Base-by-base conservation (phyloP, 2,113 vertebrate species). In the Ivindomyrus marchei region DNA sequence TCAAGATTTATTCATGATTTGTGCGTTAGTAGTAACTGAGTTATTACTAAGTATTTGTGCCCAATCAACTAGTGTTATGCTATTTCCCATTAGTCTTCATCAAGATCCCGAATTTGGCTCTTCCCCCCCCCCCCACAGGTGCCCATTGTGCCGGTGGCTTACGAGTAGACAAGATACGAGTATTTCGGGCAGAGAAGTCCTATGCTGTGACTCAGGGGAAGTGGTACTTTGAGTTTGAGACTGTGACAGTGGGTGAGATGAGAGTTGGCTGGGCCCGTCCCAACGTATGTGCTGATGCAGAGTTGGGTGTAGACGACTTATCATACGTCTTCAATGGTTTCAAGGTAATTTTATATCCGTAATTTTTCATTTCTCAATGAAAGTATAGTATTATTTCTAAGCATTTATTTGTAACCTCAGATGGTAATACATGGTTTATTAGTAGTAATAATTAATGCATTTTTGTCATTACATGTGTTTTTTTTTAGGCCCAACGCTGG, bases 221-320 rank as follows among this genome's bases (percentile, higher is more conserved):
- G 90, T 98, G 98, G 97, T 98, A 98, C 94, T 98, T 98, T 88
- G 97, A 98, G 92, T 98, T 98, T 56, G 97, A 98, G 92, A 97
- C 96, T 0, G 96, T 97, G 88, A 98, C 97, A 1, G 97, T 97
- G 0, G 98, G 98, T 0, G 97, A 98, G 93, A 98, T 98, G 98
- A 95, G 98, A 86, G 97, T 98, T 45, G 98, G 98, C 21, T 98
- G 98, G 98, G 97, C 97, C 0, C 94, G 97, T 19, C 98, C 97
- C 0, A 95, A 94, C 5, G 96, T 97, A 80, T 94, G 96, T 0
- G 97, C 98, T 0, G 97, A 98, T 27, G 92, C 93, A 17, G 97
- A 97, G 87, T 95, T 98, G 36, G 98, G 98, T 11, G 95, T 95
- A 0, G 98, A 98, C 66, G 97, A 98, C 0, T 93, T 97, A 36